Evolutionary conservation across 2,888 invertebrate species (phyloP).

Genomic region (Cryptocephalus moraei): DNA sequence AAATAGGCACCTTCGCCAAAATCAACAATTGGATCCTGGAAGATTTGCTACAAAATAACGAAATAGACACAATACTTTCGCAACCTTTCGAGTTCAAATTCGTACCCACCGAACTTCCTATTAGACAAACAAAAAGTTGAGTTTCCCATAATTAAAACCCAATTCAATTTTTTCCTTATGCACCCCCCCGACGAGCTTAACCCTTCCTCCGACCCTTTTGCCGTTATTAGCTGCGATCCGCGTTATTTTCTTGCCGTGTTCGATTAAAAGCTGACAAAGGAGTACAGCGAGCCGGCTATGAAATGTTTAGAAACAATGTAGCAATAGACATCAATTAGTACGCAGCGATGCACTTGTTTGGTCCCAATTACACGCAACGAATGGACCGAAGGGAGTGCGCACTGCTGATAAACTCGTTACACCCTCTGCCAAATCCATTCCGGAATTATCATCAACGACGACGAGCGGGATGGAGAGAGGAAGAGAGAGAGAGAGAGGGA

Average conservation of each 20-base stretch:
- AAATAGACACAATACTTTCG: too few species aligned
- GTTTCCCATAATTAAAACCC: too few species aligned
- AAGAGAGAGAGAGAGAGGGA: conserved; percentile 5
- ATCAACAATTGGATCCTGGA: too few species aligned
- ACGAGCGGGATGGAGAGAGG: not conserved
- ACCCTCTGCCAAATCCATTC: not conserved
- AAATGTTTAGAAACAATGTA: conserved; percentile 36
- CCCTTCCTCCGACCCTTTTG: too few species aligned
- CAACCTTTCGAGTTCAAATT: too few species aligned
- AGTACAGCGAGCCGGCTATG: conserved; percentile 4
- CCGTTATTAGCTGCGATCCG: too few species aligned
- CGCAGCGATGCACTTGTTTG: conserved; percentile 40
- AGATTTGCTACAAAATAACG: too few species aligned
- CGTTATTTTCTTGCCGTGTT: not conserved
- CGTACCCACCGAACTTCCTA: too few species aligned
- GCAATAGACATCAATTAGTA: conserved; percentile 40
- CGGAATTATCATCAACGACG: not conserved
- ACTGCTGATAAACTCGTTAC: conserved; percentile 30
- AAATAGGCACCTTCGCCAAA: too few species aligned
- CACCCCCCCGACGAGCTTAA: too few species aligned
- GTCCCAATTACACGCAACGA: conserved; percentile 40
- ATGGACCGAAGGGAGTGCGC: conserved; percentile 33
- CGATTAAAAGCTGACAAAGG: not conserved
- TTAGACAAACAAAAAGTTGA: too few species aligned
- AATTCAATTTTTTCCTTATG: too few species aligned